These are phyloP conservation scores for Gymnocephalus cernua DNA, from an alignment of 2,113 vertebrate genomes.

Conservation along the genomic window DNA sequence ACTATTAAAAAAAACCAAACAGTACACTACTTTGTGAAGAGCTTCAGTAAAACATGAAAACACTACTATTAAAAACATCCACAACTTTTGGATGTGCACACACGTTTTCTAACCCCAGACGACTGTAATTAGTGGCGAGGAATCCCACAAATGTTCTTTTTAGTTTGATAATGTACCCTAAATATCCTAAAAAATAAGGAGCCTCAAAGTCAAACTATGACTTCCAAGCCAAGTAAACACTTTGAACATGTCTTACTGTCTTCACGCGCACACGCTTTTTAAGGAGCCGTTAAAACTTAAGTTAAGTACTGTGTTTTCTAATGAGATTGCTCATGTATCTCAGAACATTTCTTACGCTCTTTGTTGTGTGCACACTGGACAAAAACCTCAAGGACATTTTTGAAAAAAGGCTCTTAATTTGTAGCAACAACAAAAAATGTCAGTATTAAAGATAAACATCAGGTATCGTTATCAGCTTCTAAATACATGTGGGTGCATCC, in stretches of 20 bases:
- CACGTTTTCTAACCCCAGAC: neutral
- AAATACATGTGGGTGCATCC: no score
- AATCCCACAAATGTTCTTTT: neutral
- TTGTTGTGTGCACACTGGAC: neutral
- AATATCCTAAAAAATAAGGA: neutral
- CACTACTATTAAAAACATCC: neutral
- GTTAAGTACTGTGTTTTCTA: conserved; percentile 44
- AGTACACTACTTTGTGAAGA: conserved; percentile 1
- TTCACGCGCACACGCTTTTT: neutral
- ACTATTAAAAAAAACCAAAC: conserved; percentile 19
- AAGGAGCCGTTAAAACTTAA: neutral
- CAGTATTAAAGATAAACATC: neutral
- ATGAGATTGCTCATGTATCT: conserved; percentile 5
- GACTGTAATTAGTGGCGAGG: neutral
- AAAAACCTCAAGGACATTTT: neutral
- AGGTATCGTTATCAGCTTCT: neutral
- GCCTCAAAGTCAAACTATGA: neutral
- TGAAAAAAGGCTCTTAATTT: neutral
- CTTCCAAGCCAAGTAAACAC: conserved; percentile 11
- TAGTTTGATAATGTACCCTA: neutral
- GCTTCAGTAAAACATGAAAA: neutral
- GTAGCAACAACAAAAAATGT: neutral
- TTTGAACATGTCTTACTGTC: neutral
- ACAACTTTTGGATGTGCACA: neutral
- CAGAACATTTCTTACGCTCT: neutral